phyloP scores from a whole-genome alignment of 2,888 invertebrate species.

The Orthosia gracilis region DNA sequence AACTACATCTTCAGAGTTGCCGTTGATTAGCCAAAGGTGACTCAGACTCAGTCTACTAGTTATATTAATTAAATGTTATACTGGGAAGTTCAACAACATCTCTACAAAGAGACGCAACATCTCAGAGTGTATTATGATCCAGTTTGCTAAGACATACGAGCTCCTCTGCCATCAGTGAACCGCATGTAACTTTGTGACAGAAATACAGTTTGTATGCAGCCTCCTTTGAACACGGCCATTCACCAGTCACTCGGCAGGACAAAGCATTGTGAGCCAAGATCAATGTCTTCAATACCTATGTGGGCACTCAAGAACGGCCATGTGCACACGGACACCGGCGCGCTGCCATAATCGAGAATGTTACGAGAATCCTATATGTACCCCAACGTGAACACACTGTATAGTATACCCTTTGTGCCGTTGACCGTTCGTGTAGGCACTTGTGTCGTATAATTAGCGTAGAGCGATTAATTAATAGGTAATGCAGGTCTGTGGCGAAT shows the following conservation, averaged over 20 bases:
- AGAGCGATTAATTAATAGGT: conserved; percentile 88
- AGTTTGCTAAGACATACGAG: conserved; percentile 45
- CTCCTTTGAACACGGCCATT: conserved; percentile 80
- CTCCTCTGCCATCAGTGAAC: conserved; percentile 52
- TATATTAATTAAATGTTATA: conserved; percentile 4
- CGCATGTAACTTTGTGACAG: conserved; percentile 78
- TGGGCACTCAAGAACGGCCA: conserved; percentile 77
- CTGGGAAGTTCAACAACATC: neutral
- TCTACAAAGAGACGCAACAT: conserved; percentile 19
- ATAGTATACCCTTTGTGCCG: conserved; percentile 78
- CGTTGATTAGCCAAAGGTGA: neutral
- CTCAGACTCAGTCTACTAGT: conserved; percentile 1
- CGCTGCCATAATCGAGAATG: conserved; percentile 74
- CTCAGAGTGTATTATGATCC: conserved; percentile 25
- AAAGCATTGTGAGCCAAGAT: conserved; percentile 86
- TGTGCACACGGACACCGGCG: conserved; percentile 71
- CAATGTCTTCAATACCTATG: conserved; percentile 83
- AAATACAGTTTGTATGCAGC: conserved; percentile 79
- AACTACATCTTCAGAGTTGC: neutral
- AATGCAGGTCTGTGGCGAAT: conserved; percentile 80
- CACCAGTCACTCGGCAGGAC: conserved; percentile 80
- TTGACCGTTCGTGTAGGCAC: conserved; percentile 81
- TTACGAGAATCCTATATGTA: conserved; percentile 55
- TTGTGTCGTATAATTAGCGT: conserved; percentile 88
- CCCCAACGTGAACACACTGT: conserved; percentile 56